These are phyloP conservation scores for Pandion haliaetus DNA, from an alignment of 2,113 vertebrate species.

Conservation along the genomic window DNA sequence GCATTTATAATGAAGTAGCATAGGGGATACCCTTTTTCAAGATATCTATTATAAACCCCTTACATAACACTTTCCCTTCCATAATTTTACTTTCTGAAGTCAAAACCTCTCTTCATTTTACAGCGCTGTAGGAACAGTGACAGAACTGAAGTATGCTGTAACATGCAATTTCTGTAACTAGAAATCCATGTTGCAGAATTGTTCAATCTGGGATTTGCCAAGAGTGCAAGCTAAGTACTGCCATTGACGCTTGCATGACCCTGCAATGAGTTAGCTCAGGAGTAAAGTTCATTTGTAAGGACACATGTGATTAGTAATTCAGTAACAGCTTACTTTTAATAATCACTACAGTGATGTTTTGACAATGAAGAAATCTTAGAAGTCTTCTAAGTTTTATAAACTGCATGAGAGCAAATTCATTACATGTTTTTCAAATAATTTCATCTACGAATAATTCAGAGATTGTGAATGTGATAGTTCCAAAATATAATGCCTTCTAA, in stretches of 20 bases:
- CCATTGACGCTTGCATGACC: neutral
- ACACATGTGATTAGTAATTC: neutral
- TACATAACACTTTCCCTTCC: neutral
- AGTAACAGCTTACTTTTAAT: neutral
- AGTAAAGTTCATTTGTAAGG: neutral
- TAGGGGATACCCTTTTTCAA: neutral
- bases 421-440: neutral
- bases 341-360: neutral
- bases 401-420: neutral
- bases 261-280: neutral
- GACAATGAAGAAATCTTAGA: neutral
- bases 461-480: neutral
- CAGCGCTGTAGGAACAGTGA: neutral
- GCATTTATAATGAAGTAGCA: neutral
- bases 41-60: neutral
- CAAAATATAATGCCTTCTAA: neutral
- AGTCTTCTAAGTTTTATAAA: neutral
- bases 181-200: neutral
- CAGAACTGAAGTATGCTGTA: neutral
- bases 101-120: neutral
- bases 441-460: neutral
- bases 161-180: neutral
- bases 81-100: neutral
- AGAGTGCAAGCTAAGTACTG: neutral
- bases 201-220: neutral